These are phyloP conservation scores for Belgica antarctica DNA, from an alignment of 2,888 invertebrate genomes.

Conservation along the genomic window DNA sequence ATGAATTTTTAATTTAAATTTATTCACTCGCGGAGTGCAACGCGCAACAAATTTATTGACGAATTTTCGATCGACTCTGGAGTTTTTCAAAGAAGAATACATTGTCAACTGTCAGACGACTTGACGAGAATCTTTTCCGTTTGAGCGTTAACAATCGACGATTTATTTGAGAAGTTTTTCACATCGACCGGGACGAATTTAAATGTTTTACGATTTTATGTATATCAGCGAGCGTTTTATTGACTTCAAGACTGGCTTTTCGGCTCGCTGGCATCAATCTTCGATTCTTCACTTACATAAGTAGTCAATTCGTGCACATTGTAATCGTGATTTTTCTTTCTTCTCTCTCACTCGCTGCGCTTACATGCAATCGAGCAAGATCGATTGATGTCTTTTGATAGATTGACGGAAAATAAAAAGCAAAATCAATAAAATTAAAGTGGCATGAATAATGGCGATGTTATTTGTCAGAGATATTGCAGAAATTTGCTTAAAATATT, in stretches of 20 bases:
- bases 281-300: slow-evolving; percentile 23
- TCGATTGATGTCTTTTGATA: slow-evolving; percentile 40
- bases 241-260: too few species aligned
- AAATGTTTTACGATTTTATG: slow-evolving; percentile 38
- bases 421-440: slow-evolving; percentile 10
- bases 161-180: slow-evolving; percentile 42
- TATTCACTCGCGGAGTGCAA: too few species aligned
- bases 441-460: slow-evolving; percentile 17
- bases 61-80: slow-evolving; percentile 22
- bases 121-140: background rate
- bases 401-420: slow-evolving; percentile 32
- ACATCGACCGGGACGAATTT: slow-evolving; percentile 23
- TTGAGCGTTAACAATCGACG: slow-evolving; percentile 29
- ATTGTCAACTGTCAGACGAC: slow-evolving; percentile 32
- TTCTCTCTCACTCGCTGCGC: background rate
- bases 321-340: slow-evolving; percentile 22
- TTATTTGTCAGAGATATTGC: slow-evolving; percentile 31
- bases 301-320: background rate
- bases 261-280: slow-evolving; percentile 32
- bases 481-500: slow-evolving; percentile 5
- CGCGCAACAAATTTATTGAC: slow-evolving; percentile 38
- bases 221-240: background rate
- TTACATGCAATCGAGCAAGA: background rate
- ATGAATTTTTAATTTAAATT: slow-evolving; percentile 37
- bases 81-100: background rate